These are phyloP conservation scores for Anolis carolinensis DNA, from an alignment of 2,113 vertebrate species.

Conservation along the genomic window DNA sequence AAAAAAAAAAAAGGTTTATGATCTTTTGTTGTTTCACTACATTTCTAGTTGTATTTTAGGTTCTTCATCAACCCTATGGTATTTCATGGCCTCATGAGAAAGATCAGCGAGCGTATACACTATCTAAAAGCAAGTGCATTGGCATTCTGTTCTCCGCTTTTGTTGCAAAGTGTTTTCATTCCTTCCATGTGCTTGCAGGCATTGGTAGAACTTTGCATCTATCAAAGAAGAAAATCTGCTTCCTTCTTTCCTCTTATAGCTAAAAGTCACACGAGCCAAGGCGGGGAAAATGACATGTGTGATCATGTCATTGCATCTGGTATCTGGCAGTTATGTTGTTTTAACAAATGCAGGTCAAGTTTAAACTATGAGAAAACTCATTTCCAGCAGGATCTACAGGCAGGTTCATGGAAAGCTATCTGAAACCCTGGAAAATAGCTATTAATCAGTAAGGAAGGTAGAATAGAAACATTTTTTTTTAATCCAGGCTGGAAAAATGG, in stretches of 20 bases:
- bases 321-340: not conserved
- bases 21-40: not conserved
- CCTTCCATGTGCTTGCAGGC: not conserved
- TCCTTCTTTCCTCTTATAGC: not conserved
- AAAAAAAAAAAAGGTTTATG: not conserved
- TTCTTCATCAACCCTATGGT: not conserved
- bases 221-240: not conserved
- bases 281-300: no score
- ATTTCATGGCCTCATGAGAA: conserved; percentile 2
- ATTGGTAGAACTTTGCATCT: not conserved
- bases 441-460: no score
- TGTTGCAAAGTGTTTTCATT: not conserved
- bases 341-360: no score
- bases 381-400: no score
- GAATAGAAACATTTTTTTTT: no score
- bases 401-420: no score
- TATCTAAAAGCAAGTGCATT: not conserved
- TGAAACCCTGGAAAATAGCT: no score
- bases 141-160: not conserved
- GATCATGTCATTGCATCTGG: not conserved
- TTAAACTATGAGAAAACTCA: no score
- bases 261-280: no score
- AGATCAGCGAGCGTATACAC: not conserved
- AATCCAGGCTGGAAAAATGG: no score
- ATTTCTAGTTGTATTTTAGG: not conserved